phyloP scores from a whole-genome alignment of 2,888 invertebrate genomes.

The Andrena fulva region DNA sequence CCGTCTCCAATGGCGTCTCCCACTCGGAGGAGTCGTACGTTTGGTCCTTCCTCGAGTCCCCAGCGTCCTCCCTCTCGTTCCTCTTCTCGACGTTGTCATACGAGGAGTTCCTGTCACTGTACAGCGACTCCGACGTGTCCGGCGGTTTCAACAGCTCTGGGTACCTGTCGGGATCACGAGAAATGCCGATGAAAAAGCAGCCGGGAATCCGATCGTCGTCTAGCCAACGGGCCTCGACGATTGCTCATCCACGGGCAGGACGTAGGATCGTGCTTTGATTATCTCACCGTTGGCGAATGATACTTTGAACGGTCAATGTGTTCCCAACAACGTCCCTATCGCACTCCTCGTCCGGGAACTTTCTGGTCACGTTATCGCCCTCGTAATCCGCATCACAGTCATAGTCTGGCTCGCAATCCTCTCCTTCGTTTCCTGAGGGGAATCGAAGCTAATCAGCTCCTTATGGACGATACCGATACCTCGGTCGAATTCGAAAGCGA shows the following conservation, averaged over 20 bases:
- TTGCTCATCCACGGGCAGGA: not conserved
- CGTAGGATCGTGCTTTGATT: not conserved
- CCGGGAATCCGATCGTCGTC: not conserved
- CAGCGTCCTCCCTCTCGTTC: slow-evolving; percentile 79
- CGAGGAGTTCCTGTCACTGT: slow-evolving; percentile 87
- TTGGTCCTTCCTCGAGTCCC: slow-evolving; percentile 77
- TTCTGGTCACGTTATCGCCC: slow-evolving; percentile 83
- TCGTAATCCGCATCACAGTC: slow-evolving; percentile 86
- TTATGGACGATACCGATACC: not conserved
- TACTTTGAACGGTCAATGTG: slow-evolving; percentile 90
- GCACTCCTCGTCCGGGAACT: slow-evolving; percentile 84
- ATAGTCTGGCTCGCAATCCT: slow-evolving; percentile 85
- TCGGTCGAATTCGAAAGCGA: not conserved
- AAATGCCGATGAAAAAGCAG: not conserved
- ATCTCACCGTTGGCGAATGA: slow-evolving; percentile 90
- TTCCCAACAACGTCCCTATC: slow-evolving; percentile 86
- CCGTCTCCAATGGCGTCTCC: slow-evolving; percentile 85
- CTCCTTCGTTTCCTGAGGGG: slow-evolving; percentile 85
- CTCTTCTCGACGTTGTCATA: slow-evolving; percentile 91
- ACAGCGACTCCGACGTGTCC: slow-evolving; percentile 79
- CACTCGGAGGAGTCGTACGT: slow-evolving; percentile 81
- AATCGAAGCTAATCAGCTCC: not conserved
- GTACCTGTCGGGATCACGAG: slow-evolving; percentile 85
- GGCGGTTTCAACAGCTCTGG: slow-evolving; percentile 90
- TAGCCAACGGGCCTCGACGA: not conserved